Evolutionary conservation across 2,113 vertebrate genomes (phyloP), one percentile per base, ranked within the genome.

Genomic region (Microtus pennsylvanicus): DNA sequence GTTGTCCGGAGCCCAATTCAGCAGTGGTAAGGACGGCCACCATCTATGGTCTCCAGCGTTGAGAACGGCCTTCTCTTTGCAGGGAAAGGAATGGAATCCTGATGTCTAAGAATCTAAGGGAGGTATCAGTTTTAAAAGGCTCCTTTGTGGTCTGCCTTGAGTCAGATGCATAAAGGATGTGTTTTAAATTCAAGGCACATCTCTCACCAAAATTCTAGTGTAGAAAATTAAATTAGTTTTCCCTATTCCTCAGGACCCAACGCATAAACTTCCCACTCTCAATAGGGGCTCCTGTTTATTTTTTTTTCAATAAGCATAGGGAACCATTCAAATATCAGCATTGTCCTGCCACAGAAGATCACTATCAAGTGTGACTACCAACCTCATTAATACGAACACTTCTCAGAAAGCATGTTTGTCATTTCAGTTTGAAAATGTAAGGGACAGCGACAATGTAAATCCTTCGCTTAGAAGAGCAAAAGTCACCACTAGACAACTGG

Each of bases 401-500:
- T 21, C 38, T 28, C 63, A 38, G 70, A 89, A 42, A 86, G 35
- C 3, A 0, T 24, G n/a, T 35, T 90, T 69, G 17, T 70, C 38
- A 70, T 92, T 85, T 90, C 70, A 10, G 30, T 88, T 90, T 90
- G 16, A 47, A 28, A 78, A 80, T n/a, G 4, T 42, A 90, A 61
- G 30, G 26, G 22, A 3, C 9, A 96, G 24, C 76, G 74, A 76
- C 74, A 12, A 91, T 33, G 77, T 87, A 7, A 10, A 26, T 10
- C 16, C 33, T 45, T 96, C 80, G 10, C 0, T 4, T n/a, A 81
- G 91, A 72, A 94, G 16, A 45, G 33, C 55, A 92, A 82, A 85
- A 93, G 87, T 75, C 38, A 89, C 92, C 86, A 47, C 69, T 91
- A 96, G 87, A 33, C 82, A 61, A 97, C 94, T 70, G 75, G 38